Conservation (phyloP, 1,140 invertebrate genomes). For the Microplitis demolitor region DNA sequence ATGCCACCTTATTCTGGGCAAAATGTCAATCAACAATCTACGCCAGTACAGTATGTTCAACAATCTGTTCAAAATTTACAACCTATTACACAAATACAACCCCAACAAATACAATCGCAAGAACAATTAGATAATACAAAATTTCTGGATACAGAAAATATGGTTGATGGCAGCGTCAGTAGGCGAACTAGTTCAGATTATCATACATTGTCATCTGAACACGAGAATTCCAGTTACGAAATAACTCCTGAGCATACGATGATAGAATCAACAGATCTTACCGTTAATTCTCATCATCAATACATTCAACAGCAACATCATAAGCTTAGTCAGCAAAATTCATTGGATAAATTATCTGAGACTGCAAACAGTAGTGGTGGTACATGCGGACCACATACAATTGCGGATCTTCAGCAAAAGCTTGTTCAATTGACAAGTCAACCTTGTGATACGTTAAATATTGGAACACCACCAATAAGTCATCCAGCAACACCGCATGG, state of each 20-base stretch:
- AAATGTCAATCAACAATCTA: conserved; percentile 18
- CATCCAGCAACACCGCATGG: conserved; percentile 66
- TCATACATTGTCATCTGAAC: conserved; percentile 50
- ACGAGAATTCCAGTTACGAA: conserved; percentile 56
- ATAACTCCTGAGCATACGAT: conserved; percentile 57
- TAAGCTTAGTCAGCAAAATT: conserved; percentile 63
- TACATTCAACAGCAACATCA: conserved; percentile 43
- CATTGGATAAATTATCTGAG: conserved; percentile 57
- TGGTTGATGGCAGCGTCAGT: conserved; percentile 45
- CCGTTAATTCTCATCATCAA: conserved; percentile 47
- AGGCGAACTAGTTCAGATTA: conserved; percentile 53
- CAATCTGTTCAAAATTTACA: conserved; percentile 14
- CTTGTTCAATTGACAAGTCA: conserved; percentile 64
- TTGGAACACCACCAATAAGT: conserved; percentile 60
- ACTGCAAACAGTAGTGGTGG: conserved; percentile 33
- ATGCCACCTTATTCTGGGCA: conserved; percentile 21
- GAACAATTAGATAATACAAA: conserved; percentile 39
- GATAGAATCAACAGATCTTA: conserved; percentile 48
- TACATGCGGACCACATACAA: conserved; percentile 60
- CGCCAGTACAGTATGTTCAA: conserved; percentile 25
- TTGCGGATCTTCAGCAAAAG: conserved; percentile 65
- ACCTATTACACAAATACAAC: conserved; percentile 16
- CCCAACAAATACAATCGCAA: conserved; percentile 12
- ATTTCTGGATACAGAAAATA: conserved; percentile 42
- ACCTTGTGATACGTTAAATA: conserved; percentile 59